Conservation (phyloP, 2,888 invertebrate species). For the Buathra laborator region DNA sequence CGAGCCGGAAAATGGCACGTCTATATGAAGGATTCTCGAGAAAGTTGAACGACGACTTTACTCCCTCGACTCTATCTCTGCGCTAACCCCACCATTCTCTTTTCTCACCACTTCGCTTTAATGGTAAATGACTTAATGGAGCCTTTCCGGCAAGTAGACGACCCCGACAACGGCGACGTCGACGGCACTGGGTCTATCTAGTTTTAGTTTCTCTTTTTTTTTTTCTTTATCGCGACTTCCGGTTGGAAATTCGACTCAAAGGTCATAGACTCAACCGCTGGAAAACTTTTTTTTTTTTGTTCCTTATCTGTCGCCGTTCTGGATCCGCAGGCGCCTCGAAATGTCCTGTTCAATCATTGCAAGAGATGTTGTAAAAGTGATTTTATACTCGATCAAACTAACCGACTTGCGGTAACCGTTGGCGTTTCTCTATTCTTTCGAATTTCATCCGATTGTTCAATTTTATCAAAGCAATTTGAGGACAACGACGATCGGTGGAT, state of each 20-base stretch:
- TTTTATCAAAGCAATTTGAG: constrained; percentile 21
- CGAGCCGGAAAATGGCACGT: constrained; percentile 68
- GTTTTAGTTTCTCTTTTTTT: background rate
- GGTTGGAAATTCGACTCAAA: background rate
- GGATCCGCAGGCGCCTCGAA: constrained; percentile 7
- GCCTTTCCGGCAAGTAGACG: constrained; percentile 37
- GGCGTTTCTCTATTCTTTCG: background rate
- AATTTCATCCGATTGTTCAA: background rate
- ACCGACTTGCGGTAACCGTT: background rate
- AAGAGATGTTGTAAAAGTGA: constrained; percentile 4
- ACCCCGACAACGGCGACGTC: background rate
- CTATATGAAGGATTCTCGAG: constrained; percentile 65
- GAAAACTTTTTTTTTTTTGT: constrained; percentile 2
- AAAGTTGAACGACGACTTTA: constrained; percentile 62
- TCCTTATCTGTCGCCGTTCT: background rate
- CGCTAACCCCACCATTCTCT: constrained; percentile 43
- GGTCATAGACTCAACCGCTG: background rate
- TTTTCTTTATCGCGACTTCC: constrained; percentile 31
- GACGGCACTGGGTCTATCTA: too few relatives aligned
- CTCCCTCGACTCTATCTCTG: constrained; percentile 13
- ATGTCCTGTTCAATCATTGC: constrained; percentile 24
- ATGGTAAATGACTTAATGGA: constrained; percentile 60
- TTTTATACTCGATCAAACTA: constrained; percentile 16
- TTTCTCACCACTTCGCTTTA: constrained; percentile 51
- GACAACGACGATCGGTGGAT: background rate